Percentiles rank a stretch among this genome's conserved stretches.
These are phyloP conservation scores for Danaus plexippus DNA, from an alignment of 1,140 invertebrate species.

Conservation along the genomic window DNA sequence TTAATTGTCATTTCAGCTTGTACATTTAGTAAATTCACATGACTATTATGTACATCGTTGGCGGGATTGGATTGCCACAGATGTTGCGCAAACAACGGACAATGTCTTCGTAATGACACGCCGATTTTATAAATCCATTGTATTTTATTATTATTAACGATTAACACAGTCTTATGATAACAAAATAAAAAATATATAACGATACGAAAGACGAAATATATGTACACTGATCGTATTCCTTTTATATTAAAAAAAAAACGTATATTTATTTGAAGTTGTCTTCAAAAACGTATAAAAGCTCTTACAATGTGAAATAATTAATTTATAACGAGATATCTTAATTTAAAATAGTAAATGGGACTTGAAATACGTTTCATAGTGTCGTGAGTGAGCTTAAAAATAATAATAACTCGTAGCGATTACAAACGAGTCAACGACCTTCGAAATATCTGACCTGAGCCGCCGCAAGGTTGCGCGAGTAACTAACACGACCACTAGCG, in stretches of 20 bases:
- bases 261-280: no score
- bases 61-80: conserved; percentile 26
- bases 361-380: conserved; percentile 16
- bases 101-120: conserved; percentile 27
- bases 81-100: conserved; percentile 39
- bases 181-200: no score
- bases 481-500: conserved; percentile 18
- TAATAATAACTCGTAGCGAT: conserved; percentile 63
- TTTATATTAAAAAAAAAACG: no score
- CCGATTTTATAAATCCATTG: conserved; percentile 12
- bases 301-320: no score
- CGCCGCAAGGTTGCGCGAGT: conserved; percentile 50
- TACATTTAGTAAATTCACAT: conserved; percentile 2
- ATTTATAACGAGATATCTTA: not conserved
- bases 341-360: not conserved
- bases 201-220: no score
- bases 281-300: no score
- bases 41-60: conserved; percentile 6
- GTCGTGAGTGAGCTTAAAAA: conserved; percentile 39
- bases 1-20: conserved; percentile 1
- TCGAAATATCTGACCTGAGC: conserved; percentile 68
- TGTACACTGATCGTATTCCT: no score
- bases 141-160: conserved; percentile 4
- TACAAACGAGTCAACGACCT: conserved; percentile 66
- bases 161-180: no score